These are phyloP conservation scores for Caenorhabditis doughertyi DNA, from an alignment of 2,888 invertebrate genomes.

Conservation along the genomic window DNA sequence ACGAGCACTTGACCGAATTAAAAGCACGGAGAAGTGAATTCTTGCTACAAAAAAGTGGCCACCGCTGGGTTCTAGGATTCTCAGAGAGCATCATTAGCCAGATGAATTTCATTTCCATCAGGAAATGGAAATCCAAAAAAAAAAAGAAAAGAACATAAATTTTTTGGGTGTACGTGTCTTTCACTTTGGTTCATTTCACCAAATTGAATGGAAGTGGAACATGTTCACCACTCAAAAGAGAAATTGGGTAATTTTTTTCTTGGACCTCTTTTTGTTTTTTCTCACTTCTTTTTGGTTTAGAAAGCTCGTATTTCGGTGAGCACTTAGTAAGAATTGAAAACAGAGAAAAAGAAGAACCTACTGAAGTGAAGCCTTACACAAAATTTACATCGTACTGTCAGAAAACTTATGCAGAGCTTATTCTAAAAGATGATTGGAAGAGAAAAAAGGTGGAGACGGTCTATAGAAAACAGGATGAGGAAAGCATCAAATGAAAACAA, in stretches of 20 bases:
- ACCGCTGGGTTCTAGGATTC: slow-evolving; percentile 39
- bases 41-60: slow-evolving; percentile 32
- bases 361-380: neutral
- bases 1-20: slow-evolving; percentile 54
- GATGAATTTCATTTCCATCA: slow-evolving; percentile 18
- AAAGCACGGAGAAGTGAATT: slow-evolving; percentile 27
- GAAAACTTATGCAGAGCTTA: slow-evolving; percentile 33
- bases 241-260: too few relatives aligned
- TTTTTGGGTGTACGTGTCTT: too few relatives aligned
- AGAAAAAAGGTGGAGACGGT: slow-evolving; percentile 14
- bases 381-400: neutral
- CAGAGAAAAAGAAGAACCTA: neutral
- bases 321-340: too few relatives aligned
- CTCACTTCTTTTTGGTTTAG: too few relatives aligned
- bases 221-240: too few relatives aligned
- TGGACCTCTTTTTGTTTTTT: too few relatives aligned
- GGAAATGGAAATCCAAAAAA: slow-evolving; percentile 9
- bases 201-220: too few relatives aligned
- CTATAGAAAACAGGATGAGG: slow-evolving; percentile 45
- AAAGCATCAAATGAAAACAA: slow-evolving; percentile 47
- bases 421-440: neutral
- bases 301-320: too few relatives aligned
- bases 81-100: slow-evolving; percentile 27
- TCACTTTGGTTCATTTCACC: too few relatives aligned
- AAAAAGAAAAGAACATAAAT: slow-evolving; percentile 2